Evolutionary conservation across 2,113 vertebrate species (phyloP).

Genomic region (Benitochromis conjunctus): DNA sequence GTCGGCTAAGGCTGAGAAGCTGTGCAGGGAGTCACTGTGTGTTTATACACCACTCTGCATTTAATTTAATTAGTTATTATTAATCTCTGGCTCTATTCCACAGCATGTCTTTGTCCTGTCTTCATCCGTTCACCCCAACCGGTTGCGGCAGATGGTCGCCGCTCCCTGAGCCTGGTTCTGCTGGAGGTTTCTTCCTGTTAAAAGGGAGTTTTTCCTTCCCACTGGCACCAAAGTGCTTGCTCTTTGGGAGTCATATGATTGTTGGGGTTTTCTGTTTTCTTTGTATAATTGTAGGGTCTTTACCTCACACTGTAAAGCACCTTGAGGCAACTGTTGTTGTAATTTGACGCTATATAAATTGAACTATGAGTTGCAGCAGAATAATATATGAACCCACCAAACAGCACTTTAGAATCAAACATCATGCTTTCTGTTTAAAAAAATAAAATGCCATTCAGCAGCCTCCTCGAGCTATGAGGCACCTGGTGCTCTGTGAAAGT

Average conservation of each 20-base stretch:
- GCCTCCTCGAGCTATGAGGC: background rate
- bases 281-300: background rate
- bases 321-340: background rate
- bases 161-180: background rate
- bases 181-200: background rate
- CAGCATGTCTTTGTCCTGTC: background rate
- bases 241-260: background rate
- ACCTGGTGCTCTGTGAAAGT: background rate
- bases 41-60: background rate
- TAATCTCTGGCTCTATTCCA: background rate
- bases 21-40: background rate
- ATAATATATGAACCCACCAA: background rate
- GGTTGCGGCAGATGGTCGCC: rapidly evolving
- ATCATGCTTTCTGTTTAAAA: background rate
- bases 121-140: background rate
- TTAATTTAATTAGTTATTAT: background rate
- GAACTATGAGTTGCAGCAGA: background rate
- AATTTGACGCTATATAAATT: background rate
- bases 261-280: background rate
- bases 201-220: background rate
- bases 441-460: background rate
- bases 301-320: background rate
- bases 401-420: background rate
- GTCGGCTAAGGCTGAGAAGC: background rate
- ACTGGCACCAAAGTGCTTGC: background rate